Evolutionary conservation across 2,888 invertebrate species (phyloP).

Genomic region (Nemoura dubitans): DNA sequence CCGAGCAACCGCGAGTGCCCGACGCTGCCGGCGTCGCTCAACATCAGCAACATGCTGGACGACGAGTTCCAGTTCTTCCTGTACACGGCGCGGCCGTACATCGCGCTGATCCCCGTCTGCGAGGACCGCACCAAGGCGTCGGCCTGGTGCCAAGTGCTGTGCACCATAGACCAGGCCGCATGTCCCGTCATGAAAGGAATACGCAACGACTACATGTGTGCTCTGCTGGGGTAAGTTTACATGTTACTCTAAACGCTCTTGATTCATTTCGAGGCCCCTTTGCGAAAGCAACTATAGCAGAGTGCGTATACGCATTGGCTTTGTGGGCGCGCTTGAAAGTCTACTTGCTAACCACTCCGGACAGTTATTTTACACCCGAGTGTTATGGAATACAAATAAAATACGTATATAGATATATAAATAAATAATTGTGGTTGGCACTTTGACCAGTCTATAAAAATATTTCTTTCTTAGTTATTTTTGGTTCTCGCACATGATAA

Average conservation of each 20-base stretch:
- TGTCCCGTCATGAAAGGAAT: conserved; percentile 64
- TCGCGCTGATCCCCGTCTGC: conserved; percentile 59
- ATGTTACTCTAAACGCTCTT: background rate
- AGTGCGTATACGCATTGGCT: no score
- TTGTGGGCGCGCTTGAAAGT: no score
- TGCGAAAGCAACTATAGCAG: no score
- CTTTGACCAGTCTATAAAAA: no score
- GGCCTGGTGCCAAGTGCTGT: conserved; percentile 64
- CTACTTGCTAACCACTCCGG: no score
- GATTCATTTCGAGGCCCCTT: no score
- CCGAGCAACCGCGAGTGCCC: background rate
- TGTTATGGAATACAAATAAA: no score
- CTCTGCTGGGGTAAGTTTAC: conserved; percentile 60
- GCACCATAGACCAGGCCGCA: conserved; percentile 59
- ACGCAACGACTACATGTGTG: conserved; percentile 67
- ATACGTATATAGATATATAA: no score
- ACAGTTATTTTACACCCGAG: no score
- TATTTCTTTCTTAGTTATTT: no score
- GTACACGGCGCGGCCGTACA: conserved; percentile 62
- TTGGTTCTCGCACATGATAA: no score
- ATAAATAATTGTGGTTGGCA: no score
- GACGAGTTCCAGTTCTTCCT: conserved; percentile 61
- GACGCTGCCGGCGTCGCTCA: background rate
- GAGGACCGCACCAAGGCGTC: conserved; percentile 61
- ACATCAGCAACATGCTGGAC: conserved; percentile 35